Evolutionary conservation across 2,888 invertebrate species (phyloP).

Genomic region (Clitarchus hookeri): DNA sequence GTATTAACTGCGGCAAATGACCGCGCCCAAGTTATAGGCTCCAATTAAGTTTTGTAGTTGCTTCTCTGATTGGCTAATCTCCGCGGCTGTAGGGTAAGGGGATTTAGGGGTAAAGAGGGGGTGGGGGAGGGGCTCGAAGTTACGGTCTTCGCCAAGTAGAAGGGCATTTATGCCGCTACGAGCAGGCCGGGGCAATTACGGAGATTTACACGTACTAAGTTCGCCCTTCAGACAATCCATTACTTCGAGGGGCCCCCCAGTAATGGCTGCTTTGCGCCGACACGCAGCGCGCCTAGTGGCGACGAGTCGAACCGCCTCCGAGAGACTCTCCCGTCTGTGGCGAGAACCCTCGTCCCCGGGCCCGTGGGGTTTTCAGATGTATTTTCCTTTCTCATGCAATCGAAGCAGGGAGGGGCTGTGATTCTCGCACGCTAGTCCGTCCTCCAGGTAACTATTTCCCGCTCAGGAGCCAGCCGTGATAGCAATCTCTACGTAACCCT

Average conservation of each 20-base stretch:
- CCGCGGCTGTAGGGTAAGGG: background rate
- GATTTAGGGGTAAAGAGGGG: no score
- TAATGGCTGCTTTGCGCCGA: background rate
- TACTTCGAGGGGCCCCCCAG: background rate
- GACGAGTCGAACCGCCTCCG: background rate
- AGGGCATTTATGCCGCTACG: background rate
- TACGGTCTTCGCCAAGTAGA: background rate
- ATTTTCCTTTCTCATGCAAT: no score
- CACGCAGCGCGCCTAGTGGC: background rate
- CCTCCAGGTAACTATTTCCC: no score
- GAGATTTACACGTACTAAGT: conserved; percentile 14
- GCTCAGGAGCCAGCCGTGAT: no score
- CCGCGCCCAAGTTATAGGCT: conserved; percentile 5
- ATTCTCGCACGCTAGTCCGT: no score
- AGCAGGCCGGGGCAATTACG: background rate
- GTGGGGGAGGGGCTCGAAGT: no score
- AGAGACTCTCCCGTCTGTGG: background rate
- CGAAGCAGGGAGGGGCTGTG: no score
- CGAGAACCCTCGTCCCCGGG: no score
- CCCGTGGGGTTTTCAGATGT: no score
- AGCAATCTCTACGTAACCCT: no score
- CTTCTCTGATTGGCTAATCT: conserved; percentile 14
- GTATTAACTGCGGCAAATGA: conserved; percentile 14
- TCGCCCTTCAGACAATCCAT: conserved; percentile 10
- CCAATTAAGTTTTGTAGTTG: conserved; percentile 14